phyloP scores from a whole-genome alignment of 1,140 invertebrate species.

The Zaprionus camerounensis region DNA sequence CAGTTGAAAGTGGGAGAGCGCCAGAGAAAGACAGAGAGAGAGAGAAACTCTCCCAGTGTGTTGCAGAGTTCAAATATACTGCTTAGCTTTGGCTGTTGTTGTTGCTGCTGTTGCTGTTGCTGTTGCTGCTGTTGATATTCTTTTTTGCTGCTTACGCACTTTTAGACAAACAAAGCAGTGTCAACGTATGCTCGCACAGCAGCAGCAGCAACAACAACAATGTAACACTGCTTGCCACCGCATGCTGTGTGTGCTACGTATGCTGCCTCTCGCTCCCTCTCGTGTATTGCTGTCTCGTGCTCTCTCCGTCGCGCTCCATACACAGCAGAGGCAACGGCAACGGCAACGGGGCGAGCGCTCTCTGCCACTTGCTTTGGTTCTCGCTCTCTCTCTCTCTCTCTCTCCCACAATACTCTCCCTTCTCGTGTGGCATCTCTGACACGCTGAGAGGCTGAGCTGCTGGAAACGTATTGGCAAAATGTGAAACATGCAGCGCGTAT shows the following conservation, averaged over 20 bases:
- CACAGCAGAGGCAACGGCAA: too few relatives aligned
- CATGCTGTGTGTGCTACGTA: neutral
- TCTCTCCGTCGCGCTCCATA: neutral
- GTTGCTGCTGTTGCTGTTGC: neutral
- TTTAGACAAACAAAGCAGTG: conserved; percentile 5
- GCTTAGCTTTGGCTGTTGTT: conserved; percentile 10
- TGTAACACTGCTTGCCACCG: neutral
- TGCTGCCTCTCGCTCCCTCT: neutral
- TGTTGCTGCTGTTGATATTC: conserved; percentile 16
- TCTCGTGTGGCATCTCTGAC: conserved; percentile 15
- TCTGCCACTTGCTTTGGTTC: neutral
- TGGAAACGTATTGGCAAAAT: conserved; percentile 53
- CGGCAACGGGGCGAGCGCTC: neutral
- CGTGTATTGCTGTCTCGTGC: neutral
- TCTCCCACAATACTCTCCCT: conserved; percentile 26
- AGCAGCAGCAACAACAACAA: conserved; percentile 9
- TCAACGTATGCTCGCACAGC: neutral
- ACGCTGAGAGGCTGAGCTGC: conserved; percentile 9
- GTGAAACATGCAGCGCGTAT: conserved; percentile 44
- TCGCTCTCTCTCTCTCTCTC: conserved; percentile 14
- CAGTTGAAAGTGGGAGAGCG: conserved; percentile 19
- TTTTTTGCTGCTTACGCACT: conserved; percentile 20
- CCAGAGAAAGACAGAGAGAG: neutral
- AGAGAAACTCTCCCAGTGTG: neutral
- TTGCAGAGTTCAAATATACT: conserved; percentile 25